phyloP scores from a whole-genome alignment of 2,113 vertebrate genomes.

The Malurus cyaneus region DNA sequence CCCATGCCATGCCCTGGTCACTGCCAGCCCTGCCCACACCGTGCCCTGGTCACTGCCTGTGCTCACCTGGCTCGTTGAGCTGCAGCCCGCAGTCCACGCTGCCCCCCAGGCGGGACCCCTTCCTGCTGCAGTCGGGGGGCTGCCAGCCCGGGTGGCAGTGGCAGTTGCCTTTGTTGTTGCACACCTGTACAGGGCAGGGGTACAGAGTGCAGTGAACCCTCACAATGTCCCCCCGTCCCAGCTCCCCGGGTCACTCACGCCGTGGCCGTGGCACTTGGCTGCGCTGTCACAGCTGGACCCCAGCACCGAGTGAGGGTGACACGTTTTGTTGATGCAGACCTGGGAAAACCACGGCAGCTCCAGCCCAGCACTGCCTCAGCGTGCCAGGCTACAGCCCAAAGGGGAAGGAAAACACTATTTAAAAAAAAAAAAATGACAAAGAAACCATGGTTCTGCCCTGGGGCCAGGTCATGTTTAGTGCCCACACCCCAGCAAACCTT shows the following conservation, averaged over 20 bases:
- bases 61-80: not conserved
- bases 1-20: too few relatives aligned
- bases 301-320: not conserved
- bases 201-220: fast-evolving
- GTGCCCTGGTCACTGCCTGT: fast-evolving
- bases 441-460: not conserved
- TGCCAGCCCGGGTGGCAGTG: constrained; percentile 46
- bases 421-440: too few relatives aligned
- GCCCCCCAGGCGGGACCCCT: fast-evolving
- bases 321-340: constrained; percentile 36
- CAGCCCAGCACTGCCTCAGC: not conserved
- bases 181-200: not conserved
- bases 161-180: constrained; percentile 17
- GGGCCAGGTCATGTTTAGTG: not conserved
- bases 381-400: fast-evolving
- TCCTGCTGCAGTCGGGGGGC: not conserved
- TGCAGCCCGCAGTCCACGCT: not conserved
- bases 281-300: not conserved
- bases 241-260: not conserved
- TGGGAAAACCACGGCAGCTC: not conserved
- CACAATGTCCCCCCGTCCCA: fast-evolving
- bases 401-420: not conserved
- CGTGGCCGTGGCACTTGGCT: not conserved
- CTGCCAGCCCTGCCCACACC: too few relatives aligned
- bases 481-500: not conserved